Evolutionary conservation across 2,113 vertebrate genomes (phyloP).

Genomic region (Lontra canadensis): DNA sequence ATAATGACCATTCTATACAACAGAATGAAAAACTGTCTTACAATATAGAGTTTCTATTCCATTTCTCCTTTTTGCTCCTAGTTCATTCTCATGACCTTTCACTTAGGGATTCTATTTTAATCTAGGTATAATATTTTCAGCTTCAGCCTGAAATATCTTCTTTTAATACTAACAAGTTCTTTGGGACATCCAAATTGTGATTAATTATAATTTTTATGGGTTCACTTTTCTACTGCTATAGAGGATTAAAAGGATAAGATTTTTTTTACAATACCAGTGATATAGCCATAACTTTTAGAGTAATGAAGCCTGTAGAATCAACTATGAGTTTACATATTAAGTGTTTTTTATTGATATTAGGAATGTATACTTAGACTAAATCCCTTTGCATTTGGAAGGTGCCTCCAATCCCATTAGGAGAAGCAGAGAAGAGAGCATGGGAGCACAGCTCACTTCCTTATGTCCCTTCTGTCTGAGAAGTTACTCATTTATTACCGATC

Average conservation of each 20-base stretch:
- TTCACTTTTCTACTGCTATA: not conserved
- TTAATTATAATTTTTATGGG: not conserved
- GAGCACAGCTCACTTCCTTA: not conserved
- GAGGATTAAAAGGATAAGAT: not conserved
- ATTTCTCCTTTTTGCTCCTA: not conserved
- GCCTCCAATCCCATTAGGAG: not conserved
- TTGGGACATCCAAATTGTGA: not conserved
- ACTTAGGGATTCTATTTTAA: not conserved
- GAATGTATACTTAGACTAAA: not conserved
- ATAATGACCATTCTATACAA: not conserved
- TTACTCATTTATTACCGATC: not conserved
- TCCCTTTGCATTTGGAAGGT: not conserved
- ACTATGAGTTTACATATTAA: not conserved
- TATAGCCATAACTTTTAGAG: not conserved
- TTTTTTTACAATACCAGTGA: not conserved
- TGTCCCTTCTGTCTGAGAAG: not conserved
- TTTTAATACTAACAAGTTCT: not conserved
- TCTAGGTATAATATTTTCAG: not conserved
- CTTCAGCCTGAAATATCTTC: not conserved
- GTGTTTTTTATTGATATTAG: not conserved
- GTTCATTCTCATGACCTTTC: not conserved
- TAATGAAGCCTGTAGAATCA: not conserved
- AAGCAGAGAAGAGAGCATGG: not conserved
- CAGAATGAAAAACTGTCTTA: not conserved
- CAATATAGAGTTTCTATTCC: not conserved